phyloP scores from a whole-genome alignment of 1,140 invertebrate species.

The Saxidomus purpurata region DNA sequence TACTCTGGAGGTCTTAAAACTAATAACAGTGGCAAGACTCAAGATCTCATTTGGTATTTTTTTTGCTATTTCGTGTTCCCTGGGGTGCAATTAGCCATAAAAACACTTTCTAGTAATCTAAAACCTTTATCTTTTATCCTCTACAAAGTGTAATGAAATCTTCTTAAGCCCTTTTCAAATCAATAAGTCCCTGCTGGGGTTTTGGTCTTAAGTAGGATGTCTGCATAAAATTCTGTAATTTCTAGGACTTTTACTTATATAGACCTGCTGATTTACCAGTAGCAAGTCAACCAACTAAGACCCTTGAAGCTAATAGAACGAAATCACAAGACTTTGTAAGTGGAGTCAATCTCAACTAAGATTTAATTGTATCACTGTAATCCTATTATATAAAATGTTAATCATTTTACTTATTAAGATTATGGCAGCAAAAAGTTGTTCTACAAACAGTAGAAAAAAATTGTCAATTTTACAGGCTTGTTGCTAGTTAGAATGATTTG shows the following conservation, averaged over 20 bases:
- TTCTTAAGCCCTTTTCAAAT: constrained; percentile 25
- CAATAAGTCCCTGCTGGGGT: constrained; percentile 32
- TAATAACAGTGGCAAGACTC: too few relatives aligned
- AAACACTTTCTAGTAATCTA: neutral
- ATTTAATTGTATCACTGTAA: neutral
- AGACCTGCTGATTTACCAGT: neutral
- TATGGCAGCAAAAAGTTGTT: too few relatives aligned
- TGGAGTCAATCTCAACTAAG: neutral
- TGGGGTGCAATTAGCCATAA: neutral
- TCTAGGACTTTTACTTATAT: constrained; percentile 19
- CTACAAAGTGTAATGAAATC: constrained; percentile 27
- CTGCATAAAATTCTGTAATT: constrained; percentile 17
- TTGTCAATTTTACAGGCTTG: too few relatives aligned
- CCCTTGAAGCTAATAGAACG: neutral
- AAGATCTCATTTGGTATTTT: neutral
- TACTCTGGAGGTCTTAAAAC: too few relatives aligned
- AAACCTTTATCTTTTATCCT: constrained; percentile 27
- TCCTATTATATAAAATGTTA: too few relatives aligned
- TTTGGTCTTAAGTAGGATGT: neutral
- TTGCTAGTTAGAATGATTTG: too few relatives aligned
- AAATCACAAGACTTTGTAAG: neutral
- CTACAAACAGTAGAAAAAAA: too few relatives aligned
- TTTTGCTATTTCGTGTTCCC: constrained; percentile 34
- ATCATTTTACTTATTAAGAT: too few relatives aligned
- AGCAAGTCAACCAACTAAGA: neutral